Percentiles rank a stretch among this genome's conserved stretches.
phyloP scores from a whole-genome alignment of 2,888 invertebrate species.

The Eilema griseolum region DNA sequence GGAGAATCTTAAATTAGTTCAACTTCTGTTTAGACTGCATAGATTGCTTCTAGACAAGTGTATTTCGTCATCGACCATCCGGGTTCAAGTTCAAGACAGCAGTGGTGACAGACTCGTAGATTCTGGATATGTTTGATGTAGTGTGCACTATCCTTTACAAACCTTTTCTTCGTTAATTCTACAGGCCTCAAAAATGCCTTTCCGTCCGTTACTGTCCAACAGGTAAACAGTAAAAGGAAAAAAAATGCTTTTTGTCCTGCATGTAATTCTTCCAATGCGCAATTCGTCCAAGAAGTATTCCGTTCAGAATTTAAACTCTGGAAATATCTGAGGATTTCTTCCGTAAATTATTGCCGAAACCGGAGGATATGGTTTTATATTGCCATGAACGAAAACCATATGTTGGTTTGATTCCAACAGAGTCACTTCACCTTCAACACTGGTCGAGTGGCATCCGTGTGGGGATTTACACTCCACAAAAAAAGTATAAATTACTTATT shows the following conservation, averaged over 20 bases:
- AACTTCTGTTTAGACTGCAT: neutral
- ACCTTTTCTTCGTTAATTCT: too few species aligned
- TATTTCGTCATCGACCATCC: neutral
- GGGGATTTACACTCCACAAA: neutral
- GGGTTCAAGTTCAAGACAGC: neutral
- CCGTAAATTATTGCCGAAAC: neutral
- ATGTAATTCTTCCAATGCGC: too few species aligned
- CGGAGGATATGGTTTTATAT: too few species aligned
- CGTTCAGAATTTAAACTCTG: too few species aligned
- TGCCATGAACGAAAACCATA: neutral
- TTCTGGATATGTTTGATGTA: too few species aligned
- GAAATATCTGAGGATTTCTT: neutral
- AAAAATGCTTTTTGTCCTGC: too few species aligned
- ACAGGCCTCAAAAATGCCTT: too few species aligned
- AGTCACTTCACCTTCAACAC: neutral
- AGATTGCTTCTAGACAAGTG: neutral
- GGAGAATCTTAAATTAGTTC: neutral
- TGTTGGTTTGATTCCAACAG: neutral
- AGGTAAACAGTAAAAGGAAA: too few species aligned
- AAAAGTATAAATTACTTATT: neutral
- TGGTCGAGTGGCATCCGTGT: neutral
- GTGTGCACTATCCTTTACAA: too few species aligned
- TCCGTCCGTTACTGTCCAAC: too few species aligned
- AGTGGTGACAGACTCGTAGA: too few species aligned
- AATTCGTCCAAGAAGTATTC: too few species aligned